Conservation (phyloP, 92 coral and sea anemone species). For the Epizoanthus rinbou region DNA sequence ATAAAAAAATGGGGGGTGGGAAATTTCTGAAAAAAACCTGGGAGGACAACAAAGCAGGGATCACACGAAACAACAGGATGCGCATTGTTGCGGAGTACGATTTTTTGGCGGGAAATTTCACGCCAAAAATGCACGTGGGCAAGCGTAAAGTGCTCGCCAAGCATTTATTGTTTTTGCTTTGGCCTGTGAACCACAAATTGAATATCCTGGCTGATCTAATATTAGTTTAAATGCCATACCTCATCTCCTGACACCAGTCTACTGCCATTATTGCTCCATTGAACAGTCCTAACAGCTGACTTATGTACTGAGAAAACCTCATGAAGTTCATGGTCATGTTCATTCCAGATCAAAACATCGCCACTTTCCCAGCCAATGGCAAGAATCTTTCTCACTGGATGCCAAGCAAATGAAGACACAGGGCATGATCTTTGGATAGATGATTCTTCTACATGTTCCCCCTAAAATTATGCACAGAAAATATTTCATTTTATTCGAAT, state of each 20-base stretch:
- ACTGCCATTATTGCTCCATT: conserved; percentile 88
- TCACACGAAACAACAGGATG: too few relatives aligned
- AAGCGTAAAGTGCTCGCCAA: too few relatives aligned
- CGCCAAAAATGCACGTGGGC: too few relatives aligned
- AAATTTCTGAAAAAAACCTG: too few relatives aligned
- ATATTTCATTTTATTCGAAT: neutral
- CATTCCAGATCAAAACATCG: conserved; percentile 89
- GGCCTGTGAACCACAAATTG: too few relatives aligned
- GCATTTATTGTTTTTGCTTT: too few relatives aligned
- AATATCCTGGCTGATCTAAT: too few relatives aligned
- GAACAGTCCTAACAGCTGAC: conserved; percentile 58
- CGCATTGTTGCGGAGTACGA: too few relatives aligned
- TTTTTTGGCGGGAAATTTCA: too few relatives aligned
- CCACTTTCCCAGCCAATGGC: conserved; percentile 99
- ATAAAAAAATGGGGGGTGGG: too few relatives aligned
- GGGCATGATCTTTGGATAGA: conserved; percentile 86
- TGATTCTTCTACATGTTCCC: conserved; percentile 94
- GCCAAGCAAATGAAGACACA: conserved; percentile 90
- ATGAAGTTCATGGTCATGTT: conserved; percentile 92
- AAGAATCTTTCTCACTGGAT: conserved; percentile 91
- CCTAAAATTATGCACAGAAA: conserved; percentile 50
- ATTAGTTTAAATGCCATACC: conserved; percentile 63
- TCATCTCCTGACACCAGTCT: conserved; percentile 86
- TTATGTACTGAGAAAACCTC: conserved; percentile 82
- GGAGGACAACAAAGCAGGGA: too few relatives aligned